Conservation (phyloP, 2,113 vertebrate species). For the Emydocephalus ijimae region DNA sequence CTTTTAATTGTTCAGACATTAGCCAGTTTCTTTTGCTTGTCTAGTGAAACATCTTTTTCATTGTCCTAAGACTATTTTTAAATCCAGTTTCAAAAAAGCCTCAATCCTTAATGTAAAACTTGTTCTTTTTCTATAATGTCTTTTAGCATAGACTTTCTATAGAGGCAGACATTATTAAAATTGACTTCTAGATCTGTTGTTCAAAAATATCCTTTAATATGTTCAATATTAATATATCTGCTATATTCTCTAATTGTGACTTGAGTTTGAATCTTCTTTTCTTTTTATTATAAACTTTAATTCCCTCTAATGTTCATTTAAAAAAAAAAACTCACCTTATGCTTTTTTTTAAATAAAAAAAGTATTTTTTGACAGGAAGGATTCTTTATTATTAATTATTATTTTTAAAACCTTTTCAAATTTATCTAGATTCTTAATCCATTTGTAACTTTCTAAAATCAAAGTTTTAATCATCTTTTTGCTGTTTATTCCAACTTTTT, state of each 20-base stretch:
- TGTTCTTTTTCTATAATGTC: not conserved
- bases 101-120: not conserved
- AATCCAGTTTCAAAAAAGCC: not conserved
- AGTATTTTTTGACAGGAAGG: not conserved
- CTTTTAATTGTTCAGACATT: not conserved
- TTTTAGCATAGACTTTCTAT: not conserved
- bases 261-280: not conserved
- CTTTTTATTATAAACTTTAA: not conserved
- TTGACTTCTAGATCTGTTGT: not conserved
- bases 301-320: not conserved
- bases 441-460: not conserved
- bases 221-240: not conserved
- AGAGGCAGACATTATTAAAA: not conserved
- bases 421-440: not conserved
- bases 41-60: not conserved
- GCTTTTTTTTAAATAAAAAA: not conserved
- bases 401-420: not conserved
- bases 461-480: not conserved
- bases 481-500: not conserved
- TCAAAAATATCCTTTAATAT: not conserved
- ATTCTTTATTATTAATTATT: not conserved
- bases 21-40: not conserved
- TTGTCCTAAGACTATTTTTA: not conserved
- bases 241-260: not conserved
- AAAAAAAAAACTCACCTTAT: not conserved